These are phyloP conservation scores for Acrobasis repandana DNA, from an alignment of 2,888 invertebrate genomes.

Conservation along the genomic window DNA sequence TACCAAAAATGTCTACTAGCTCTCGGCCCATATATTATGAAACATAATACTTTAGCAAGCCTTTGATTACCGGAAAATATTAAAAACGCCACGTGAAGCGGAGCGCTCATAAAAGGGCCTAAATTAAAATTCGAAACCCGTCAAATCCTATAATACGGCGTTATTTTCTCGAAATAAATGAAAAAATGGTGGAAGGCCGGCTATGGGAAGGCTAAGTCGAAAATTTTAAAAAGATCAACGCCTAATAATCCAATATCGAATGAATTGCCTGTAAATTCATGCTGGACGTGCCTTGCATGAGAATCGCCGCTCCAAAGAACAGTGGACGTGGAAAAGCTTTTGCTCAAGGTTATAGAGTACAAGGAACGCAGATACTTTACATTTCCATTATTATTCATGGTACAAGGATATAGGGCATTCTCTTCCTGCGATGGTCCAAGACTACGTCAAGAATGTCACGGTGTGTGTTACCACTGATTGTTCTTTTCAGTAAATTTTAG, in stretches of 20 bases:
- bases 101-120: conserved; percentile 21
- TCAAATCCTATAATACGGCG: conserved; percentile 59
- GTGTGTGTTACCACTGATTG: no score
- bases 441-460: no score
- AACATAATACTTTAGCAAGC: background rate
- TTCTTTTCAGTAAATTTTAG: no score
- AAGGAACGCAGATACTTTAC: conserved; percentile 17
- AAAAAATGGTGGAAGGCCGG: conserved; percentile 40
- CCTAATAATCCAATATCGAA: conserved; percentile 80
- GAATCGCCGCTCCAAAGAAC: conserved; percentile 43
- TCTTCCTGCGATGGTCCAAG: no score
- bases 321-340: conserved; percentile 47
- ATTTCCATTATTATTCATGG: no score
- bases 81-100: background rate
- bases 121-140: conserved; percentile 60
- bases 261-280: conserved; percentile 79
- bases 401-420: no score
- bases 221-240: conserved; percentile 77
- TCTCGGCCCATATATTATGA: background rate
- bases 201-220: conserved; percentile 17
- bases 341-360: conserved; percentile 35
- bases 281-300: conserved; percentile 64
- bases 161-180: conserved; percentile 64
- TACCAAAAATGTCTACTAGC: background rate
- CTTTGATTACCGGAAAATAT: conserved; percentile 4